These are phyloP conservation scores for Dysidea cf. avara DNA, from an alignment of 37 sponge, comb jelly and placozoan species.

Conservation along the genomic window DNA sequence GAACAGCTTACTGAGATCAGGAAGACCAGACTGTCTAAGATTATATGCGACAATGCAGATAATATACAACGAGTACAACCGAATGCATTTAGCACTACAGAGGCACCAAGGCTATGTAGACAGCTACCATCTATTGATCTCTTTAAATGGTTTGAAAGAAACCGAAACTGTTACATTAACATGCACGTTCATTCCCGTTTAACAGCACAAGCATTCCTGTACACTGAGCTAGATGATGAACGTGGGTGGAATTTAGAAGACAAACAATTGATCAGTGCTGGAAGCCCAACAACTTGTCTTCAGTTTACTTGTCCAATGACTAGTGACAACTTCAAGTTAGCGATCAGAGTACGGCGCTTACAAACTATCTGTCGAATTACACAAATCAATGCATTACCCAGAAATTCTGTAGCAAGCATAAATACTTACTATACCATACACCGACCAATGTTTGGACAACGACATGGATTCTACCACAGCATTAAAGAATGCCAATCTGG, in stretches of 20 bases:
- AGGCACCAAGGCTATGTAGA: conserved; percentile 26
- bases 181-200: too few relatives aligned
- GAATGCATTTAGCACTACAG: conserved; percentile 61
- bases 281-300: too few relatives aligned
- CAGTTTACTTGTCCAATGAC: too few relatives aligned
- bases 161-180: background rate
- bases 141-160: conserved; percentile 7
- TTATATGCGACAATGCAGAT: conserved; percentile 88
- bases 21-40: conserved; percentile 51
- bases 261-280: too few relatives aligned
- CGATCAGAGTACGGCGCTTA: too few relatives aligned
- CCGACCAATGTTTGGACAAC: background rate
- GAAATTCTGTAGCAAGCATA: too few relatives aligned
- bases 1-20: conserved; percentile 59
- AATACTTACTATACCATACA: background rate
- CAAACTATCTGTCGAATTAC: too few relatives aligned
- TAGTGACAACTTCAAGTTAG: too few relatives aligned
- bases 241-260: too few relatives aligned
- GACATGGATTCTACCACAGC: conserved; percentile 3
- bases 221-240: too few relatives aligned
- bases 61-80: conserved; percentile 61
- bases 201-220: too few relatives aligned
- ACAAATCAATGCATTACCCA: too few relatives aligned
- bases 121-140: conserved; percentile 27
- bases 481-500: conserved; percentile 5